A percentile compares a stretch with the other conserved stretches of the same genome.
phyloP scores from a whole-genome alignment of 2,797 vertebrate genomes.

The Phalanger gymnotis region DNA sequence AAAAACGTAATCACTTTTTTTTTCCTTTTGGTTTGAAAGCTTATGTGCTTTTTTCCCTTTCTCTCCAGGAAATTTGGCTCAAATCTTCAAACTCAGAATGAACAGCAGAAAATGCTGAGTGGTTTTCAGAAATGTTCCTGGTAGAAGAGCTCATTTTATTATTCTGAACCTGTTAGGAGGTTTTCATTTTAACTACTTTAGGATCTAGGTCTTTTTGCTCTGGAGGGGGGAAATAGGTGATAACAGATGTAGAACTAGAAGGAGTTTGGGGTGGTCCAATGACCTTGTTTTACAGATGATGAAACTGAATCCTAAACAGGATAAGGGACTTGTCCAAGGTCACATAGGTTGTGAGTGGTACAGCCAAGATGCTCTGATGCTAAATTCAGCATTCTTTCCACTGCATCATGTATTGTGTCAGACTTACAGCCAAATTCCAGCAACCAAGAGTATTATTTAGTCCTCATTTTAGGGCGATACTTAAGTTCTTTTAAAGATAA shows the following conservation, averaged over 20 bases:
- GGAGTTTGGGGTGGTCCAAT: background rate
- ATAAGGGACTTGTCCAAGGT: background rate
- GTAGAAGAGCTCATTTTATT: constrained; percentile 13
- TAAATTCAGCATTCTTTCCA: too few species aligned
- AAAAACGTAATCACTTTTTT: constrained; percentile 63
- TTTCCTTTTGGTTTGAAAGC: constrained; percentile 53
- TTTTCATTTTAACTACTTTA: constrained; percentile 6
- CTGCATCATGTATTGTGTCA: too few species aligned
- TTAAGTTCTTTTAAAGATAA: background rate
- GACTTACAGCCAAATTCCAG: background rate
- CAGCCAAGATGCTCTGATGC: background rate
- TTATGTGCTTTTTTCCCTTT: constrained; percentile 32
- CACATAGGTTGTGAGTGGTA: background rate
- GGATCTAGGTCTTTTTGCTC: background rate
- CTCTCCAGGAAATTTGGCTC: constrained; percentile 22
- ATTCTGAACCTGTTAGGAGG: background rate
- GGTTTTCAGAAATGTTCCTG: constrained; percentile 15
- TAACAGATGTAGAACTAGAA: background rate
- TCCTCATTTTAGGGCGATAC: background rate
- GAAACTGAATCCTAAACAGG: background rate
- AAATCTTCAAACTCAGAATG: constrained; percentile 40
- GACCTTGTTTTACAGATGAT: background rate
- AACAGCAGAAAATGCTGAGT: constrained; percentile 1
- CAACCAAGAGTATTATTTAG: background rate
- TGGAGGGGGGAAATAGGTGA: background rate